A percentile compares a stretch with the other conserved stretches of the same genome.
phyloP scores from a whole-genome alignment of 2,888 invertebrate genomes.

The Tuberolachnus salignus region DNA sequence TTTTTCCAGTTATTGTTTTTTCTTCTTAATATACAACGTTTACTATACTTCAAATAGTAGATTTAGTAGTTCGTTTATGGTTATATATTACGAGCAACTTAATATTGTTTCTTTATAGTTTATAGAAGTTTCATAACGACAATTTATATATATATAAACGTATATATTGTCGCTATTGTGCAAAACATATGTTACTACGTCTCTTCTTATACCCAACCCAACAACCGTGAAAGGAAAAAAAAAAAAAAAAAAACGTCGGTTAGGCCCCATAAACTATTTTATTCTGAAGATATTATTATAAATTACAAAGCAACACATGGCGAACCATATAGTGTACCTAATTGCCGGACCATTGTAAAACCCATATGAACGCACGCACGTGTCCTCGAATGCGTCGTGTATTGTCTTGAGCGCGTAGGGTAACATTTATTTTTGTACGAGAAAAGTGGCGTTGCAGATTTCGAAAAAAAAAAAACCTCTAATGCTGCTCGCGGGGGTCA shows the following conservation, averaged over 20 bases:
- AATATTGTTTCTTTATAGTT: background rate
- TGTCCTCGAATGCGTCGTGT: background rate
- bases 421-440: background rate
- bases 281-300: constrained; percentile 6
- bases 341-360: constrained; percentile 15
- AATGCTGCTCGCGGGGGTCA: too few species aligned
- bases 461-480: background rate
- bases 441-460: background rate
- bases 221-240: background rate
- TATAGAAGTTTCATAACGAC: background rate
- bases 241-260: too few species aligned
- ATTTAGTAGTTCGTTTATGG: background rate
- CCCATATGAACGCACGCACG: background rate
- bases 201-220: background rate
- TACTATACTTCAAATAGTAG: background rate
- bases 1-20: background rate
- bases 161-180: background rate
- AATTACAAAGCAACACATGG: constrained; percentile 14
- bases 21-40: background rate
- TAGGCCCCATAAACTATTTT: background rate
- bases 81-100: background rate
- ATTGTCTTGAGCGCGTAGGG: background rate
- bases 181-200: background rate
- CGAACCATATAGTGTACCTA: background rate
- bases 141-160: background rate